phyloP scores from a whole-genome alignment of 2,113 vertebrate genomes.

The Trichechus manatus region DNA sequence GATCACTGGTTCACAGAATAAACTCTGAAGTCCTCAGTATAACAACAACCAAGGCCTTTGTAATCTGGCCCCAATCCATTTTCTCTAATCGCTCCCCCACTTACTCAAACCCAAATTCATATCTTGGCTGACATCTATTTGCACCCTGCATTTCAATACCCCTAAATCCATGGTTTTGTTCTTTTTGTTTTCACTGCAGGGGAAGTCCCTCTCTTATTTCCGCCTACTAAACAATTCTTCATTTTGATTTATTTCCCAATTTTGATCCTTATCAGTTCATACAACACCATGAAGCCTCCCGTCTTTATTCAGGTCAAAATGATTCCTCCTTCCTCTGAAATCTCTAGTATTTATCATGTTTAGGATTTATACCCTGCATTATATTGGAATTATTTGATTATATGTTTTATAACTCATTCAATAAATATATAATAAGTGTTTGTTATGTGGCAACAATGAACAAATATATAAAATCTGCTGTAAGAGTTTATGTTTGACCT shows the following conservation, averaged over 20 bases:
- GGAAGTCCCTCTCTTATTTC: not conserved
- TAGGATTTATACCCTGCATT: not conserved
- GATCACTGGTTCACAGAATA: not conserved
- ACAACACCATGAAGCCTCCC: not conserved
- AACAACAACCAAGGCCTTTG: not conserved
- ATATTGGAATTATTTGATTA: not conserved
- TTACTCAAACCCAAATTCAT: not conserved
- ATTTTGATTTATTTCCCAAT: not conserved
- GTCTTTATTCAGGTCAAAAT: not conserved
- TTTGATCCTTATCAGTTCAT: conserved; percentile 11
- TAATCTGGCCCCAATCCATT: not conserved
- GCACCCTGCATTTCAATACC: not conserved
- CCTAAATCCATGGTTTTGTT: not conserved
- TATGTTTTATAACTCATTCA: not conserved
- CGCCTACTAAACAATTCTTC: not conserved
- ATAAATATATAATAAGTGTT: not conserved
- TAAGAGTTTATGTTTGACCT: conserved; percentile 7
- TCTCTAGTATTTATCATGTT: not conserved
- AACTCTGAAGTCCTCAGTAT: not conserved
- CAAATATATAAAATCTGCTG: not conserved
- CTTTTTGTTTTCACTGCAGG: not conserved
- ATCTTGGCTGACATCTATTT: not conserved
- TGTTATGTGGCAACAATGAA: not conserved
- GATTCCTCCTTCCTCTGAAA: not conserved
- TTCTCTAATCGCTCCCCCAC: not conserved